Percentiles rank a stretch among this genome's conserved stretches.
Evolutionary conservation across 2,888 invertebrate species (phyloP).

Genomic region (Drosophila setosimentum): DNA sequence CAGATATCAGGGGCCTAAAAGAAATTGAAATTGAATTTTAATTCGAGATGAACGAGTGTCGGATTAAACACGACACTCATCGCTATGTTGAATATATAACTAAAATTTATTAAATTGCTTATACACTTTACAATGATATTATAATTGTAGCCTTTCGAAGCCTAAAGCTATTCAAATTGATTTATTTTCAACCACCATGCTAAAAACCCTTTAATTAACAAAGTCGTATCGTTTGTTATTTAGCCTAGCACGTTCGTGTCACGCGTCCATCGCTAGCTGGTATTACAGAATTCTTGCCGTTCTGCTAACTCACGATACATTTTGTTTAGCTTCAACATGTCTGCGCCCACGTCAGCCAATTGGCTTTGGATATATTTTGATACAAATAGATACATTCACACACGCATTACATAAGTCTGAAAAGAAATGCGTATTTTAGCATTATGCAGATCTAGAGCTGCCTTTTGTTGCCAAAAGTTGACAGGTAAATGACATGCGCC

Average conservation of each 20-base stretch:
- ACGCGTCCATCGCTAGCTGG: slow-evolving; percentile 17
- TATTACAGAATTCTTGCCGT: slow-evolving; percentile 34
- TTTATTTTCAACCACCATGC: not conserved
- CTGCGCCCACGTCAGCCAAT: slow-evolving; percentile 74
- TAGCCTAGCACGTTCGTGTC: slow-evolving; percentile 13
- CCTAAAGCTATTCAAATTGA: not conserved
- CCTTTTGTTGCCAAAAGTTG: slow-evolving; percentile 67
- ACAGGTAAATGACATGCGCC: slow-evolving; percentile 69
- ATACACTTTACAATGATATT: not conserved
- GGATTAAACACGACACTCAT: not conserved
- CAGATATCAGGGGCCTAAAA: slow-evolving; percentile 32
- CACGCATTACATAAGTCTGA: slow-evolving; percentile 6
- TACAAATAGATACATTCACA: slow-evolving; percentile 1
- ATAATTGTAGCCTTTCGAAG: not conserved
- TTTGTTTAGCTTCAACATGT: slow-evolving; percentile 57
- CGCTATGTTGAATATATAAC: no score
- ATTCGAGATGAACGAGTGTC: slow-evolving; percentile 9
- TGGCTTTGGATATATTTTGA: slow-evolving; percentile 43
- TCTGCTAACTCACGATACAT: slow-evolving; percentile 55
- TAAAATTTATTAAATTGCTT: no score
- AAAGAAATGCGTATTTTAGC: slow-evolving; percentile 53
- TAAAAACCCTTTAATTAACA: not conserved
- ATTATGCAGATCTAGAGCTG: slow-evolving; percentile 48
- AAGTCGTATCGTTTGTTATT: not conserved
- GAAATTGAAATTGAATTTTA: slow-evolving; percentile 62